Percentiles rank a stretch among this genome's conserved stretches.
Conservation (phyloP, 2,797 vertebrate genomes). For the Cuculus canorus region DNA sequence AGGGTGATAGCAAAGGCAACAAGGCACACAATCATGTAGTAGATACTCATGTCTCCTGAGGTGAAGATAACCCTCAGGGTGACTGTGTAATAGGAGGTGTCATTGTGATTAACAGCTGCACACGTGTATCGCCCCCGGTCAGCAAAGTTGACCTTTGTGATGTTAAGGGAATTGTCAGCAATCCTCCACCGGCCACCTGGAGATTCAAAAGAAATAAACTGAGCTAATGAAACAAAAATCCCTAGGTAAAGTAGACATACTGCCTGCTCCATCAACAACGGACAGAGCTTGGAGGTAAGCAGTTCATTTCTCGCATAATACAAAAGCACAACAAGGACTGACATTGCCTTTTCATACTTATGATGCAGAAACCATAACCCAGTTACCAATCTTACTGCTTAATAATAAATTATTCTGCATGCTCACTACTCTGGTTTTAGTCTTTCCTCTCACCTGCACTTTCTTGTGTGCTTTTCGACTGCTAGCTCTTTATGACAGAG, state of each 20-base stretch:
- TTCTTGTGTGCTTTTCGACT: not conserved
- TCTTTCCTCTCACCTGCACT: not conserved
- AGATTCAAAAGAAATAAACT: constrained; percentile 32
- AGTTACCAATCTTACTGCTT: not conserved
- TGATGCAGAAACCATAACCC: not conserved
- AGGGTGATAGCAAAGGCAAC: constrained; percentile 90
- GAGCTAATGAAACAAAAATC: constrained; percentile 16
- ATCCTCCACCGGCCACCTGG: constrained; percentile 87
- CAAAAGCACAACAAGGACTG: not conserved
- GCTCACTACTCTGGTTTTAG: not conserved
- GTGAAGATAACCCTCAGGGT: constrained; percentile 89
- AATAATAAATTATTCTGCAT: not conserved
- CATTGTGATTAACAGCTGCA: constrained; percentile 27
- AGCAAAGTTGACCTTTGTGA: constrained; percentile 85
- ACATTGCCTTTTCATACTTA: not conserved
- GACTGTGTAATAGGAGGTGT: constrained; percentile 81
- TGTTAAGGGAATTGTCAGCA: constrained; percentile 84
- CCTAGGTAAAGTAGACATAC: not conserved
- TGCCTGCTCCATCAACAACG: not conserved
- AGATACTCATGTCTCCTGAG: constrained; percentile 88
- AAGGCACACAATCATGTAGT: constrained; percentile 91
- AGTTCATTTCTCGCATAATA: not conserved
- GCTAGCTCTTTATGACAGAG: not conserved
- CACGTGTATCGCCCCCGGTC: constrained; percentile 93
- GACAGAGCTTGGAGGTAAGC: not conserved